Base-by-base conservation (phyloP, 2,888 invertebrate species). In the Agriopis aurantiaria region DNA sequence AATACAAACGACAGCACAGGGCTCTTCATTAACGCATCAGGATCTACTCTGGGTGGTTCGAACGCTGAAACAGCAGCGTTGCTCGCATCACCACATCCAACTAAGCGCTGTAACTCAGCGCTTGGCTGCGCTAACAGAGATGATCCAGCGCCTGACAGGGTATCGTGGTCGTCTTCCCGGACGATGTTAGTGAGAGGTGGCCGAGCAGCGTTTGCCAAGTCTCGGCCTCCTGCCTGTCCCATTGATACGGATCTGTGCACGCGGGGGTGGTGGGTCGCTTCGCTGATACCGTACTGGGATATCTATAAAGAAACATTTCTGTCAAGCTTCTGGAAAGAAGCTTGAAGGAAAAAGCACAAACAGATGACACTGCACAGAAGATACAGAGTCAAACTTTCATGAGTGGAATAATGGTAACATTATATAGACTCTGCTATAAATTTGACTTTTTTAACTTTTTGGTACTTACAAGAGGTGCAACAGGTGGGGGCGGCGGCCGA, bases 41-140 rank as follows among this genome's bases (percentile, higher is more conserved):
- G 87, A 77, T 95, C 95, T 12, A 95, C 89, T 0, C 78, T 82
- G 0, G 90, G 88, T 0, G 89, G 78, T 66, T 91, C 90, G 68
- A 93, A 91, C 0, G 93, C 93, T 2, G 93, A 93, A 7, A 93
- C 88, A 0, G 83, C 76, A 3, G 85, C 86, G 8, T 80, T 80
- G 8, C 75, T 71, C 75, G 79, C 81, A 0, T 86, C 88, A 0
- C 88, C 90, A 63, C 88, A 92, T 4, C 93, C 90, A 53, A 97
- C 97, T 77, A 98, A 93, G 78, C 97, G 97, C 71, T 97, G 97
- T 49, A 99, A 95, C 40, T 98, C 97, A 33, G 97, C 96, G 53
- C 99, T 99, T 2, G 99, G 99, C 88, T 98, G 97, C 69, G 98
- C 97, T 0, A 99, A 94, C 8, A 99, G 92, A 0, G 97, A 97